Base-by-base conservation (phyloP, 2,888 invertebrate genomes). In the Ichneumoninae sp. region DNA sequence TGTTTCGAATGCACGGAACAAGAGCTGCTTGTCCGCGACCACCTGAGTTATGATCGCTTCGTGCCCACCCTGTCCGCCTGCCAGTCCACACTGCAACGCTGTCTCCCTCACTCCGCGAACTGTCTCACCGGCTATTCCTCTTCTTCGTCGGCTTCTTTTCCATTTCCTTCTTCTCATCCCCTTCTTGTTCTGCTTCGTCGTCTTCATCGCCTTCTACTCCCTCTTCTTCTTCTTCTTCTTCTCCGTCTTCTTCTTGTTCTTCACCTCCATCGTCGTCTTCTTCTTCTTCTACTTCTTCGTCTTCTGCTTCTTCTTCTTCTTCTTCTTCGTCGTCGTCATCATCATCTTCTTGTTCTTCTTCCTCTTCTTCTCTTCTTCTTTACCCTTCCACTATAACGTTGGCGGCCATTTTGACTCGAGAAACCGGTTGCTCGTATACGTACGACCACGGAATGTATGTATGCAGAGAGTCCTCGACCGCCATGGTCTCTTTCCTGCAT, bases 11-110 rank as follows among this genome's bases (percentile, higher is more conserved):
- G 91, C 90, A 89, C 88, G 88, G 89, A 91, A 91, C 91, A 92
- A 91, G 91, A 90, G 90, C 89, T 90, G 91, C 90, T 89, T 90
- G 91, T 91, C 90, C 89, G 88, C 91, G 88, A 87, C 89, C 89
- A 89, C 89, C 90, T 91, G 91, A 92, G 90, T 92, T 92, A 92
- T 91, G 91, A 92, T 91, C 90, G 89, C 86, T 89, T 88, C 87
- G 86, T 85, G 78, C 91, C 91, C 90, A 91, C 91, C 91, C 91
- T 90, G 91, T 80, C 87, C 88, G 90, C 86, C 86, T 83, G 87
- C 86, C 84, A 84, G 86, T 62, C 76, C 47, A 44, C 66, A 16
- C 44, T 65, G 72, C 50, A 50, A 70, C 50, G 50, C 78, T 26
- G 33, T 52, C 47, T 70, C 68, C 62, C 74, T 72, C 75, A 47